Evolutionary conservation across 30 jellyfish, hydroid and myxozoan genomes (phyloP).

Genomic region (Turritopsis rubra): DNA sequence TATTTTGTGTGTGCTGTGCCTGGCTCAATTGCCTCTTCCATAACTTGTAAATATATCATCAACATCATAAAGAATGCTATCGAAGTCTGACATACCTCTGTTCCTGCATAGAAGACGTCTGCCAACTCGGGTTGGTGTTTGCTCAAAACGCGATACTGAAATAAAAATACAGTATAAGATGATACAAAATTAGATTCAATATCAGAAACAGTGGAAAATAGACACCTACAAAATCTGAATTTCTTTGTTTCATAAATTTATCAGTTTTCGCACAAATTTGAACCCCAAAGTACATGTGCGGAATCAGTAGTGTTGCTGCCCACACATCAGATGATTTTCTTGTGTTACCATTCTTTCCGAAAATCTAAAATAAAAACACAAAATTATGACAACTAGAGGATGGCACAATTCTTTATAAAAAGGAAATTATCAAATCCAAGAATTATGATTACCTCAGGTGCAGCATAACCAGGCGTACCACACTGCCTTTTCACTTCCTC

Average conservation of each 20-base stretch:
- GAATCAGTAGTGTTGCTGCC: neutral
- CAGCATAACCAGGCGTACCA: neutral
- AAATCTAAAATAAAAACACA: neutral
- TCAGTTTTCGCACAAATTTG: neutral
- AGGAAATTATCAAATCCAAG: no score
- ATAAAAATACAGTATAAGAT: no score
- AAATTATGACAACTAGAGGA: neutral
- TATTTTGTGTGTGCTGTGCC: no score
- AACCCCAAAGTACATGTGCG: neutral
- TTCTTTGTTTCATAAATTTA: neutral
- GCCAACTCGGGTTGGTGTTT: neutral
- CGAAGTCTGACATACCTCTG: neutral
- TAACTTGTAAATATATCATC: no score
- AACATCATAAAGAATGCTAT: no score
- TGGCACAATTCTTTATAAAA: no score
- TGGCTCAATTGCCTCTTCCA: no score
- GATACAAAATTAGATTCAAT: no score
- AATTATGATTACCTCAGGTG: neutral
- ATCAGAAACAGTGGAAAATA: no score
- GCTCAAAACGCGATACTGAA: neutral
- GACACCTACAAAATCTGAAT: neutral
- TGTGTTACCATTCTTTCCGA: neutral
- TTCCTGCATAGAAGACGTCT: neutral
- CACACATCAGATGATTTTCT: neutral
- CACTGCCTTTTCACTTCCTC: neutral